Evolutionary conservation across 2,888 invertebrate genomes (phyloP).

Genomic region (Fissipunctia ypsillon): DNA sequence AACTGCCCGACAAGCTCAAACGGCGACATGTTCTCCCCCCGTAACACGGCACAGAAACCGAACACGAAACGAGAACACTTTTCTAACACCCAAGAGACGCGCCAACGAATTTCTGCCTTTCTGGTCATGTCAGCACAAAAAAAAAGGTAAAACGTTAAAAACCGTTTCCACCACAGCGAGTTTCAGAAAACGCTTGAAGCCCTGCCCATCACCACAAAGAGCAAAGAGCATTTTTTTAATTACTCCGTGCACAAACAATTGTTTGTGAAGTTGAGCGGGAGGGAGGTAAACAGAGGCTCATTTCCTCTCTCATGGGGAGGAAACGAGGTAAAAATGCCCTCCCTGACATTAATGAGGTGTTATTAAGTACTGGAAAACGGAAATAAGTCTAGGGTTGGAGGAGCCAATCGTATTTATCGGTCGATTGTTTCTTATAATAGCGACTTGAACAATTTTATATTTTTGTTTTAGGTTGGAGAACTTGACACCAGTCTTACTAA

Average conservation of each 20-base stretch:
- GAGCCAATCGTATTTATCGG: slow-evolving; percentile 33
- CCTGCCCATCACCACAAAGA: slow-evolving; percentile 36
- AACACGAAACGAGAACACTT: slow-evolving; percentile 20
- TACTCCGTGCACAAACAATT: slow-evolving; percentile 63
- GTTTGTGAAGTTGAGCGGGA: slow-evolving; percentile 56
- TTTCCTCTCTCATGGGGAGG: slow-evolving; percentile 57
- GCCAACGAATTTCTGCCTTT: slow-evolving; percentile 13
- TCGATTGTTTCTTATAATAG: slow-evolving; percentile 3
- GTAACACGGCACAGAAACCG: slow-evolving; percentile 21
- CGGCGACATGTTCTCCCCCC: not conserved
- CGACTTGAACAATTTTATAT: not conserved
- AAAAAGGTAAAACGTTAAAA: slow-evolving; percentile 16
- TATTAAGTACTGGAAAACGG: slow-evolving; percentile 58
- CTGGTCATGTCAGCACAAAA: slow-evolving; percentile 34
- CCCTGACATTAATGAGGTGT: slow-evolving; percentile 62
- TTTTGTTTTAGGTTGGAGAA: not conserved
- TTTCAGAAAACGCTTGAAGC: slow-evolving; percentile 35
- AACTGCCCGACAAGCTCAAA: not conserved
- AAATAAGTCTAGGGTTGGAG: slow-evolving; percentile 41
- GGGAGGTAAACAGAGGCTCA: slow-evolving; percentile 62
- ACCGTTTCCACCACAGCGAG: slow-evolving; percentile 20
- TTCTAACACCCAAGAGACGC: slow-evolving; percentile 22
- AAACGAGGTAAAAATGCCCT: slow-evolving; percentile 63
- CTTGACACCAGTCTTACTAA: not conserved
- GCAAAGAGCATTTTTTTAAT: slow-evolving; percentile 59